Evolutionary conservation across 2,113 vertebrate species (phyloP).

Genomic region (Mastomys coucha): DNA sequence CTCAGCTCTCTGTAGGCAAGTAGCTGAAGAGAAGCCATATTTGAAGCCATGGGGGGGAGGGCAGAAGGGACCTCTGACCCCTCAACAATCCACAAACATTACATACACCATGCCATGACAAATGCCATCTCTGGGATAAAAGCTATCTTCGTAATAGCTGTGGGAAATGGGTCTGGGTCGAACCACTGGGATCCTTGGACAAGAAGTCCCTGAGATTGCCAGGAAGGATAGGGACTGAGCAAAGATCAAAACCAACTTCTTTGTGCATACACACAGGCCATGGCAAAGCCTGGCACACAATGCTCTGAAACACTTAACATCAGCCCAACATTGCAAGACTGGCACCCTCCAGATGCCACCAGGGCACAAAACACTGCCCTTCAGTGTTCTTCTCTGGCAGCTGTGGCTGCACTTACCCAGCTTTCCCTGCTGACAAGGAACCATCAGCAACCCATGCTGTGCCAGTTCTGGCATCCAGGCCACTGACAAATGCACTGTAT

Average conservation of each 20-base stretch:
- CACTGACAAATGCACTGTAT: background rate
- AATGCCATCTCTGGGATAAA: background rate
- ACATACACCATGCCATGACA: background rate
- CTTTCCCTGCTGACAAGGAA: background rate
- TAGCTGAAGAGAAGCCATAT: background rate
- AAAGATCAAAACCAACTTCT: accelerated
- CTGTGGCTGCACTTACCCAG: background rate
- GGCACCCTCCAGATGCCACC: background rate
- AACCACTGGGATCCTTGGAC: accelerated
- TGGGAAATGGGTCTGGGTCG: background rate
- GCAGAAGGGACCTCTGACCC: background rate
- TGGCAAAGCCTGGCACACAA: background rate
- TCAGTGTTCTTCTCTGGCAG: too few species aligned
- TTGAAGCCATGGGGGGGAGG: background rate
- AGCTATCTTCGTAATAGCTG: accelerated
- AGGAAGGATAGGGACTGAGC: accelerated
- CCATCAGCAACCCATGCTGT: background rate
- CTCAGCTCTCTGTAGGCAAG: background rate
- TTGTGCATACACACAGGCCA: background rate
- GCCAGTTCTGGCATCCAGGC: accelerated
- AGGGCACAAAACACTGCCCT: background rate
- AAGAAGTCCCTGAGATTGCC: background rate
- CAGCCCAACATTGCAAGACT: background rate
- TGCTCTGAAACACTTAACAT: accelerated
- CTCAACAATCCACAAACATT: background rate